Evolutionary conservation across 2,888 invertebrate genomes (phyloP), one percentile per base, ranked within the genome.

Genomic region (Rhodophaea formosa): DNA sequence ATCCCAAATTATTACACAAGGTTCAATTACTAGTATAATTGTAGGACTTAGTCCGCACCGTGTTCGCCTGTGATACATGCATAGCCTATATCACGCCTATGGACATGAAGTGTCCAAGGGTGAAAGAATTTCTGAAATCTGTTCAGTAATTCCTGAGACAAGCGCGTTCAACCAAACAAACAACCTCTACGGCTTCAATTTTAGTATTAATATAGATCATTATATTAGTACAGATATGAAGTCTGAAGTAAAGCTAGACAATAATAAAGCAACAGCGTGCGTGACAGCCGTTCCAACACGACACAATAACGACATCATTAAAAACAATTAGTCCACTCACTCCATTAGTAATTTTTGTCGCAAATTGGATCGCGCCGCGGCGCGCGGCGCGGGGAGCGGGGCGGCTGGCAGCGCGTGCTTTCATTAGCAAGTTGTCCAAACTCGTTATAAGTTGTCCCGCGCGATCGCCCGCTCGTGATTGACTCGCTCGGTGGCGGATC

Each of bases 251-350:
- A 23, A 23, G 2, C 23, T 39, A 3, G 88, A 86, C 88, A 32
- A 12, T 12, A 39, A 39, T 12, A n/a, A n/a, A 39, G 88, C 84
- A 80, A 75, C 72, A 76, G 23, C 23, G 23, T 5, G 2, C 23
- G 23, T 23, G 23, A 23, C 23, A 23, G 23, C 23, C 23, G 77
- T 78, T 75, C 69, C 72, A 74, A 70, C 61, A 61, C 65, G 63
- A 43, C 65, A 53, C 53, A 61, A 35, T 15, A 17, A 42, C 42
- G 12, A 32, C 15, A 15, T 39, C 39, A 39, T 39, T 39, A 39
- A 39, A 39, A 39, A 39, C 39, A 39, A 39, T 39, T 12, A 39
- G 39, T 39, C 39, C 39, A 39, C n/a, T n/a, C 39, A 39, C 39
- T 39, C 23, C 39, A 39, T 39, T 39, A 39, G 39, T 39, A 39